Percentiles rank a stretch among this genome's conserved stretches.
Evolutionary conservation across 2,113 vertebrate species (phyloP).

Genomic region (Pteruthius melanotis): DNA sequence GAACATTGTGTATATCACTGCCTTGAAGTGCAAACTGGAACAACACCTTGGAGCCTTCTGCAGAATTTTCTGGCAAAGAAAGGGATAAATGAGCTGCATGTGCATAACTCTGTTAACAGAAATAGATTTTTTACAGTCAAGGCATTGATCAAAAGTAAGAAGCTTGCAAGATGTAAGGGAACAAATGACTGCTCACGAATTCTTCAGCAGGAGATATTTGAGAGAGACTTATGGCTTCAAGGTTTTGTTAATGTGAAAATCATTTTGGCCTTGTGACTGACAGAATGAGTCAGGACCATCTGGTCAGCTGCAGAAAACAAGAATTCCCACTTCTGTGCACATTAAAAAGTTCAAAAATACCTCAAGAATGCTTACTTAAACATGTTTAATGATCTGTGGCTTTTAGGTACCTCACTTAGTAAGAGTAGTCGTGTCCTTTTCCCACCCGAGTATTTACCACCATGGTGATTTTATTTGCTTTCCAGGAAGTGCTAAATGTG

Average conservation of each 20-base stretch:
- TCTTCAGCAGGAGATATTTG: background rate
- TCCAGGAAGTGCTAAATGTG: background rate
- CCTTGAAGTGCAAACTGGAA: background rate
- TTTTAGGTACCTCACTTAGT: background rate
- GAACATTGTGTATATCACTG: background rate
- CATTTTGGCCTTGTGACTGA: background rate
- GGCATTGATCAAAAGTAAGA: background rate
- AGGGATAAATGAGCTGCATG: background rate
- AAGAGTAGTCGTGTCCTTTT: background rate
- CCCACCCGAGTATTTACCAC: background rate
- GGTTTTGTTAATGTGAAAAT: constrained; percentile 11
- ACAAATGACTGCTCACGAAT: background rate
- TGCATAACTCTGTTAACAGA: background rate
- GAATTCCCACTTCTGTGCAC: background rate
- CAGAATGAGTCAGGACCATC: constrained; percentile 37
- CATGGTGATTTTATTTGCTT: background rate
- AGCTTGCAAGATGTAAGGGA: background rate
- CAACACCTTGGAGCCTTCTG: background rate
- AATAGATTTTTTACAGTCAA: background rate
- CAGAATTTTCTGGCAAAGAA: background rate
- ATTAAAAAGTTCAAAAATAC: background rate
- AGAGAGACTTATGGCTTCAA: background rate
- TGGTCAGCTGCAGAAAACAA: background rate
- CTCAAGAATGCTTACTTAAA: constrained; percentile 23
- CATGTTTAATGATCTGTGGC: background rate